These are phyloP conservation scores for Eilema sororculum DNA, from an alignment of 2,888 invertebrate species.

Conservation along the genomic window DNA sequence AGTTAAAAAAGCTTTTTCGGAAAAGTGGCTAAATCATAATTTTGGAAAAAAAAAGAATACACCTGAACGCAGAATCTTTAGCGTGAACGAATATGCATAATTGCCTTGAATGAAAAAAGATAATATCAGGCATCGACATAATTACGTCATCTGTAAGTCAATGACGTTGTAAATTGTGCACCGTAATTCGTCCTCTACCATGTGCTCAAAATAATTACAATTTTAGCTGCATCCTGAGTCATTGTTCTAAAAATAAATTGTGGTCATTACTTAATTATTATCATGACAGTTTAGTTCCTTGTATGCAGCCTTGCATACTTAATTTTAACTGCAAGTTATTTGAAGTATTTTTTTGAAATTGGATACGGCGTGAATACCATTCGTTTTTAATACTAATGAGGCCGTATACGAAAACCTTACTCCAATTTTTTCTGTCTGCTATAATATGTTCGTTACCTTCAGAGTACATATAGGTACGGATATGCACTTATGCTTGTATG, in stretches of 20 bases:
- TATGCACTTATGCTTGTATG: too few relatives aligned
- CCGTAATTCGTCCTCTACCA: background rate
- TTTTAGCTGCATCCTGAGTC: background rate
- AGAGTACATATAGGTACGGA: background rate
- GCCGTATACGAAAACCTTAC: background rate
- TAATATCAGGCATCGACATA: background rate
- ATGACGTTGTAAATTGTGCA: background rate
- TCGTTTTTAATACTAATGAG: slow-evolving; percentile 6
- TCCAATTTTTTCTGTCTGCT: background rate
- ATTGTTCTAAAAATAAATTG: background rate
- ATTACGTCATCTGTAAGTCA: background rate
- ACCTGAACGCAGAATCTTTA: background rate
- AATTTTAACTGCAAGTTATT: slow-evolving; percentile 1
- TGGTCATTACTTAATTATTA: background rate
- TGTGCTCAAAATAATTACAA: background rate
- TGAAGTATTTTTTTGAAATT: slow-evolving; percentile 5
- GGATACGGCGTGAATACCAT: background rate
- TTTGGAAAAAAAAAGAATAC: background rate
- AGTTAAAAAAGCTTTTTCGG: too few relatives aligned
- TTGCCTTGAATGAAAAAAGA: background rate
- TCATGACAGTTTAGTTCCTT: background rate
- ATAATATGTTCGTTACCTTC: background rate
- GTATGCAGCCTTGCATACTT: background rate
- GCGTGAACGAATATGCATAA: background rate
- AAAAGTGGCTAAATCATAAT: background rate